Percentiles rank a stretch among this genome's conserved stretches.
phyloP scores from a whole-genome alignment of 92 coral and sea anemone species.

The Blastomussa wellsi region DNA sequence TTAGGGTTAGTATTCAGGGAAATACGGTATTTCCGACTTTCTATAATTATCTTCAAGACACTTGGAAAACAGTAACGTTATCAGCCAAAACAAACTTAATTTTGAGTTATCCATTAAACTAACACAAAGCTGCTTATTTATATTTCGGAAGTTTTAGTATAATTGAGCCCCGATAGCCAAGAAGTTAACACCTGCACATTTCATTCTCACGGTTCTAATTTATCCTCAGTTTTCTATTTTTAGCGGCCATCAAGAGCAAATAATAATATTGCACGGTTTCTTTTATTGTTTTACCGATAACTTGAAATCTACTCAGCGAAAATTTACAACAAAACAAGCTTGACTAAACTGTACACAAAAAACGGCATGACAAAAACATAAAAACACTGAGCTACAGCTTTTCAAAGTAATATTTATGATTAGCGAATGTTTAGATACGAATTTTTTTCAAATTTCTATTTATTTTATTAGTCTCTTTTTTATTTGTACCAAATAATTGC shows the following conservation, averaged over 20 bases:
- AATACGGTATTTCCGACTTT: slow-evolving; percentile 3
- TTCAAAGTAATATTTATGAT: background rate
- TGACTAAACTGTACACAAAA: background rate
- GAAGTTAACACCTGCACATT: background rate
- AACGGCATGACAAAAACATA: background rate
- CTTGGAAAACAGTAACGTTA: background rate
- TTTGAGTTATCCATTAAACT: background rate
- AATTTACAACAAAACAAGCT: too few relatives aligned
- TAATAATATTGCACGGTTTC: background rate
- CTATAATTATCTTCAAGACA: background rate
- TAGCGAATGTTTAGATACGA: background rate
- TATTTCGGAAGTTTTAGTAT: background rate
- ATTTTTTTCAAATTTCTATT: background rate
- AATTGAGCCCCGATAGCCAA: background rate
- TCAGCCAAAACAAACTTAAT: slow-evolving; percentile 1
- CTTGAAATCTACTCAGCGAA: background rate
- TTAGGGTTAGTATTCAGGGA: background rate
- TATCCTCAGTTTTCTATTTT: background rate
- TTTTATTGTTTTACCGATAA: background rate
- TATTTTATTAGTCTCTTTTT: background rate
- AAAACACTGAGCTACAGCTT: background rate
- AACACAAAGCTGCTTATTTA: slow-evolving; percentile 2
- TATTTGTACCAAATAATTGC: too few relatives aligned
- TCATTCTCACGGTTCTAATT: slow-evolving; percentile 4
- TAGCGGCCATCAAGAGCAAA: background rate